A percentile compares a stretch with the other conserved stretches of the same genome.
Conservation (phyloP, 2,888 invertebrate species). For the Abrostola triplasia region DNA sequence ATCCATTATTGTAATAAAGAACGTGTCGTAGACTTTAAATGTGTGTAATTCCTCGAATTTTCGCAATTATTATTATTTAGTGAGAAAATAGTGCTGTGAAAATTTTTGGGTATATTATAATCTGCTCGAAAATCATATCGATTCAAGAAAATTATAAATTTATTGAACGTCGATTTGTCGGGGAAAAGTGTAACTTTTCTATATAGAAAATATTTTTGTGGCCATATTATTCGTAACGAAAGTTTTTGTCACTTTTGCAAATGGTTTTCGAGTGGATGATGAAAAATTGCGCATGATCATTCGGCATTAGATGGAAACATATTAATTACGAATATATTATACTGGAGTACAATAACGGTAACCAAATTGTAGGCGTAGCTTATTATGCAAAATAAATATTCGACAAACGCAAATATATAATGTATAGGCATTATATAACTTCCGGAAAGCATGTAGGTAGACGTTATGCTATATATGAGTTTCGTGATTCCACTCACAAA, state of each 20-base stretch:
- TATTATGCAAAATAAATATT: not conserved
- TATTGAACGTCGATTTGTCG: constrained; percentile 33
- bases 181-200: constrained; percentile 49
- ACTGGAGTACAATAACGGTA: constrained; percentile 13
- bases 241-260: constrained; percentile 17
- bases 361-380: not conserved
- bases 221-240: constrained; percentile 28
- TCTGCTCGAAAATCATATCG: constrained; percentile 48
- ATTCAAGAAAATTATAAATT: constrained; percentile 49
- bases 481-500: no score
- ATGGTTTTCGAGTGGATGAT: constrained; percentile 46
- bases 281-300: constrained; percentile 7
- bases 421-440: no score
- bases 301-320: constrained; percentile 7
- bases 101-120: constrained; percentile 25
- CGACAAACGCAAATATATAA: no score
- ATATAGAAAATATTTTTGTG: constrained; percentile 19
- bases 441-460: no score
- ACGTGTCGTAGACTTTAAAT: constrained; percentile 9
- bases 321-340: not conserved
- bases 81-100: constrained; percentile 54
- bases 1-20: constrained; percentile 3
- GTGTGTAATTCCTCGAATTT: constrained; percentile 30
- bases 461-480: no score
- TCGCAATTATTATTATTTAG: constrained; percentile 36